Evolutionary conservation across 1,140 invertebrate genomes (phyloP).

Genomic region (Lordiphosa collinella): DNA sequence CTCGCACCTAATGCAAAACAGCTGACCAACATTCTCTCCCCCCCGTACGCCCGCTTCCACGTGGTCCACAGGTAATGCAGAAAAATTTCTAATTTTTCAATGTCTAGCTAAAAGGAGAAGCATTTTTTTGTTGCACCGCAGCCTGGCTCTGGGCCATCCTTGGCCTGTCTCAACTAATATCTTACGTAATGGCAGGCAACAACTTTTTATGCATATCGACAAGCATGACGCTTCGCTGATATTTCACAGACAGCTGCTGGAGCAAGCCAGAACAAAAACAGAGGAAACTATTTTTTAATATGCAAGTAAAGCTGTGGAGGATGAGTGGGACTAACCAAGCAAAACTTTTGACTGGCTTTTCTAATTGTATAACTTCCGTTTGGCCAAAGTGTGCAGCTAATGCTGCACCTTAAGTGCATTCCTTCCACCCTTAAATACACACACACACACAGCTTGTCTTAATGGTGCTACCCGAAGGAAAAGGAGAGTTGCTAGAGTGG

Average conservation of each 20-base stretch:
- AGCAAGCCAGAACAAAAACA: slow-evolving; percentile 22
- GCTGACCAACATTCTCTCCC: slow-evolving; percentile 48
- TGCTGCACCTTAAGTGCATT: slow-evolving; percentile 73
- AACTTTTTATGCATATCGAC: slow-evolving; percentile 74
- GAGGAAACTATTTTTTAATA: slow-evolving; percentile 67
- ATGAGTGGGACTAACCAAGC: slow-evolving; percentile 1
- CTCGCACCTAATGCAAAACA: slow-evolving; percentile 61
- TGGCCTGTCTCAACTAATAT: slow-evolving; percentile 69
- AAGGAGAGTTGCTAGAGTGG: slow-evolving; percentile 10
- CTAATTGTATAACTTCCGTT: slow-evolving; percentile 75
- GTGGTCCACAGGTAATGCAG: slow-evolving; percentile 36
- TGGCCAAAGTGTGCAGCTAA: slow-evolving; percentile 70
- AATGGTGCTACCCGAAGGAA: slow-evolving; percentile 34
- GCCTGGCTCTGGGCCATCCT: slow-evolving; percentile 24
- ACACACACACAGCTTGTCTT: slow-evolving; percentile 53
- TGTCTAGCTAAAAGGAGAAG: slow-evolving; percentile 47
- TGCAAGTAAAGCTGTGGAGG: slow-evolving; percentile 38
- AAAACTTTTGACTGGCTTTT: slow-evolving; percentile 69
- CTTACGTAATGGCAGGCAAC: slow-evolving; percentile 61
- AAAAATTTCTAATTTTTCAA: slow-evolving; percentile 72
- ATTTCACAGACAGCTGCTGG: slow-evolving; percentile 61
- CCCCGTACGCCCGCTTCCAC: background rate
- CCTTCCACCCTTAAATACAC: slow-evolving; percentile 17
- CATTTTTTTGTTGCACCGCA: slow-evolving; percentile 10
- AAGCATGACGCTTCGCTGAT: slow-evolving; percentile 43